These are phyloP conservation scores for Eucera pruinosa DNA, from an alignment of 2,888 invertebrate genomes.

Conservation along the genomic window DNA sequence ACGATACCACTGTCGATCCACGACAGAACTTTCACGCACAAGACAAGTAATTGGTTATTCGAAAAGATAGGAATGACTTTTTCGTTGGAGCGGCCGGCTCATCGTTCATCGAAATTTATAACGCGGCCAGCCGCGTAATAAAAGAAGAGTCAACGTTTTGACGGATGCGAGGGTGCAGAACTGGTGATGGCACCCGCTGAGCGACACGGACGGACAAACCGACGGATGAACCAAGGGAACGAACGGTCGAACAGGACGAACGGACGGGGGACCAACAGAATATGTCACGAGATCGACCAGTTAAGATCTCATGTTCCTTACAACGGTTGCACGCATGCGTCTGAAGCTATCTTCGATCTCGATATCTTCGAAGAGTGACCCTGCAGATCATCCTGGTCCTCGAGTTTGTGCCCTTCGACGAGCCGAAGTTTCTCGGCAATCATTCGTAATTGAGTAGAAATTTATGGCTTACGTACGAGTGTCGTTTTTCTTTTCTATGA, in stretches of 20 bases:
- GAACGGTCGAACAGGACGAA: slow-evolving; percentile 71
- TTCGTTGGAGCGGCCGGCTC: slow-evolving; percentile 33
- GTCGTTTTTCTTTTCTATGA: too few species aligned
- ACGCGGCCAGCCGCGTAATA: slow-evolving; percentile 66
- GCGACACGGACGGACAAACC: slow-evolving; percentile 79
- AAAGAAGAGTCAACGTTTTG: slow-evolving; percentile 76
- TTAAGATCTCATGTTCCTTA: slow-evolving; percentile 81
- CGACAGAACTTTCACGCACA: slow-evolving; percentile 42
- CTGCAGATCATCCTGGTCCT: slow-evolving; percentile 59
- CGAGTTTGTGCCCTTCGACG: slow-evolving; percentile 19
- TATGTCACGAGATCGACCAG: slow-evolving; percentile 79
- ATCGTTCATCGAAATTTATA: slow-evolving; percentile 70
- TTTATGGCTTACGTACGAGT: too few species aligned
- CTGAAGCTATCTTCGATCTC: slow-evolving; percentile 75
- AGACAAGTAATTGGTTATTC: slow-evolving; percentile 53
- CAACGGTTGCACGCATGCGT: slow-evolving; percentile 70
- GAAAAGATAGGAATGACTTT: slow-evolving; percentile 44
- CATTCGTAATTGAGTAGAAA: slow-evolving; percentile 42
- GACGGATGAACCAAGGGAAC: slow-evolving; percentile 69
- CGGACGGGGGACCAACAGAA: slow-evolving; percentile 71
- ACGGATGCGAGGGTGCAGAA: slow-evolving; percentile 83
- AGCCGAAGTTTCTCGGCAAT: slow-evolving; percentile 13
- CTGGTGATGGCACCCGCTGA: slow-evolving; percentile 83
- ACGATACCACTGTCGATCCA: slow-evolving; percentile 14
- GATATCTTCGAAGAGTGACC: slow-evolving; percentile 62